Base-by-base conservation (phyloP, 2,113 vertebrate genomes). In the Pholis gunnellus region DNA sequence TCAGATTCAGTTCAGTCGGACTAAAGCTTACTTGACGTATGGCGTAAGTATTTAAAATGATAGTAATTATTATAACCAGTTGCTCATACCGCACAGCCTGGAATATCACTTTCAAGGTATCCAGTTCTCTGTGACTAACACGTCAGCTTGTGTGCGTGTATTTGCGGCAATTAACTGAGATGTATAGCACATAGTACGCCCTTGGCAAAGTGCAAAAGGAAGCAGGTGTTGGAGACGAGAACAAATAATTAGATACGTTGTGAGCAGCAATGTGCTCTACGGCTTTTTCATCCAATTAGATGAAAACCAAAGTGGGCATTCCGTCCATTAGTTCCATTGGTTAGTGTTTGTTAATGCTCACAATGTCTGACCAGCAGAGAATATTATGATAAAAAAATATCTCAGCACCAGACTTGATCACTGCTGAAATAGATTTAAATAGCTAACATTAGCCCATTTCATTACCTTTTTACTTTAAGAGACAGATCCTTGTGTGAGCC, bases 391-490 rank as follows among this genome's bases (percentile, higher is more conserved):
- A 7, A 17, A 57, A 57, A 17, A 50, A 75, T 74, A 9, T 31
- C 42, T 27, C n/a, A 1, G n/a, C n/a, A 48, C 29, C 29, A 44
- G 61, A 22, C 38, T 10, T 25, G 15, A 18, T 77, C 27, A 44
- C n/a, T 38, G n/a, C 25, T 77, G 27, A 46, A 36, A 46, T 46
- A 17, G 25, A 77, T 57, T 67, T 67, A 3, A 17, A 75, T 59
- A 31, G 57, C 50, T 75, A 60, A 46, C 68, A 44, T 65, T 60
- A 17, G 71, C 65, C 66, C 34, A 71, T 75, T 60, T 34, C 50
- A 66, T 75, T 54, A 38, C 10, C 6, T 38, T 36, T 27, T 0
- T 15, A 10, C 22, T 34, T 36, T 34, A 34, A 27, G 40, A 25
- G 15, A n/a, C 56, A 46, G 15, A 40, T 31, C 31, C 25, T 48